Percentiles rank a stretch among this genome's conserved stretches.
Evolutionary conservation across 2,797 vertebrate species (phyloP).

Genomic region (Calcarius lapponicus): DNA sequence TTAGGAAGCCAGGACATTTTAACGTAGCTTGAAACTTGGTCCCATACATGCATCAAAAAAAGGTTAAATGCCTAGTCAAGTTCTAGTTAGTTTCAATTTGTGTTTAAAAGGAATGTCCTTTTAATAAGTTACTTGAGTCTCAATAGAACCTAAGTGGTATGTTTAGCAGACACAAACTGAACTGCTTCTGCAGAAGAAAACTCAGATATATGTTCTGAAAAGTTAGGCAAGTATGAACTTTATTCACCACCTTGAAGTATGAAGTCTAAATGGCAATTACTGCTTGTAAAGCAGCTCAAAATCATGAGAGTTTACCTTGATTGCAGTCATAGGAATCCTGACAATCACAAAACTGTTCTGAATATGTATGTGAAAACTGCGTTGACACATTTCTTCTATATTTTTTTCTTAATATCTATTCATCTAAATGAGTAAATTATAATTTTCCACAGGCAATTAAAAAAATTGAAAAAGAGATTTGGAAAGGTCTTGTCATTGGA

Average conservation of each 20-base stretch:
- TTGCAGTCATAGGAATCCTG: neutral
- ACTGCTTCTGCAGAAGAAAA: neutral
- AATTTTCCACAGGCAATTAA: neutral
- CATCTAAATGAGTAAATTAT: neutral
- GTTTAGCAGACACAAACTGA: neutral
- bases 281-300: neutral
- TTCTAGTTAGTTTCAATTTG: neutral
- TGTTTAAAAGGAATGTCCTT: neutral
- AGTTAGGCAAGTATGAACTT: neutral
- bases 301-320: neutral
- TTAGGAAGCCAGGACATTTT: neutral
- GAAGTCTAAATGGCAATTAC: neutral
- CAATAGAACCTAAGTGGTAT: neutral
- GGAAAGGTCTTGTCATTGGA: neutral
- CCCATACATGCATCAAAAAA: neutral
- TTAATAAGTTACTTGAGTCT: neutral
- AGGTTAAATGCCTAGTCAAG: neutral
- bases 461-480: neutral
- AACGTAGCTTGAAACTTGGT: neutral
- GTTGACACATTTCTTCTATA: neutral
- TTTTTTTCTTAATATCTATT: neutral
- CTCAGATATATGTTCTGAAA: neutral
- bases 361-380: neutral
- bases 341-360: neutral
- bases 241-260: neutral